These are phyloP conservation scores for Porites lutea DNA, from an alignment of 64 coral and sea anemone genomes.

Conservation along the genomic window DNA sequence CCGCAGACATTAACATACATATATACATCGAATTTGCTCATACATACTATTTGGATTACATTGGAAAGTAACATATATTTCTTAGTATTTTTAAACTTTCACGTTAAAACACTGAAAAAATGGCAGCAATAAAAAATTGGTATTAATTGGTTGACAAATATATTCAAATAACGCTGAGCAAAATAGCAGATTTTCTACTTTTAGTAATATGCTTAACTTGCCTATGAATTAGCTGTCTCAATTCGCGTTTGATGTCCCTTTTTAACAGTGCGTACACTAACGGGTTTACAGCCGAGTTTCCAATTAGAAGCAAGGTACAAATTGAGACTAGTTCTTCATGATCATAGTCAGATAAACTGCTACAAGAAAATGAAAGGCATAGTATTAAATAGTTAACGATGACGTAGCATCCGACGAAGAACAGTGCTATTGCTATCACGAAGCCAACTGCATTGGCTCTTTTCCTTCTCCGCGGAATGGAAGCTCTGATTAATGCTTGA, in stretches of 20 bases:
- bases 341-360: not conserved
- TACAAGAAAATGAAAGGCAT: not conserved
- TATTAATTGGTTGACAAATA: too few relatives aligned
- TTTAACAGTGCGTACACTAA: slow-evolving; percentile 1
- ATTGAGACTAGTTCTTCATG: not conserved
- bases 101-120: too few relatives aligned
- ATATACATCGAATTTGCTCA: too few relatives aligned
- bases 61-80: too few relatives aligned
- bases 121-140: too few relatives aligned
- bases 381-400: not conserved
- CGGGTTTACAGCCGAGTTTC: not conserved
- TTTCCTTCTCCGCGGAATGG: not conserved
- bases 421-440: not conserved
- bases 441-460: not conserved
- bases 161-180: too few relatives aligned
- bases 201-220: not conserved
- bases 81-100: too few relatives aligned
- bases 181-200: not conserved
- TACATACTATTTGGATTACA: too few relatives aligned
- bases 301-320: not conserved
- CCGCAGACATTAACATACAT: too few relatives aligned
- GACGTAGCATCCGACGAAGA: not conserved
- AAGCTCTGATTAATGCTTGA: not conserved
- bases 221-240: not conserved
- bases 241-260: not conserved